A percentile compares a stretch with the other conserved stretches of the same genome.
phyloP scores from a whole-genome alignment of 2,888 invertebrate species.

The Lasioglossum pauxillum region DNA sequence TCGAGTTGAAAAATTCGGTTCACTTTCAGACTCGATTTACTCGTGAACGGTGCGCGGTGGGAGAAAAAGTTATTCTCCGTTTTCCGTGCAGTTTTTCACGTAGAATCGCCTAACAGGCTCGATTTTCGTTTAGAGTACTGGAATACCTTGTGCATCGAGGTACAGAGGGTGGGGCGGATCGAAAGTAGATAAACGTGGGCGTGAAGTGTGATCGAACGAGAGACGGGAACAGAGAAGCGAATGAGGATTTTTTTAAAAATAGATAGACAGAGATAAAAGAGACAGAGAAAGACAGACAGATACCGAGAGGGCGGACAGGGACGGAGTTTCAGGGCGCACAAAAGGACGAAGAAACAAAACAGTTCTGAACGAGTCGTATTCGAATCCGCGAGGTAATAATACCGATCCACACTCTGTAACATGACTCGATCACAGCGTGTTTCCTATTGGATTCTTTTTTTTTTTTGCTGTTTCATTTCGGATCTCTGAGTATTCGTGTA shows the following conservation, averaged over 20 bases:
- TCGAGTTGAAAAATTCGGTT: neutral
- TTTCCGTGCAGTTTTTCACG: neutral
- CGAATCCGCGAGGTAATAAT: constrained; percentile 4
- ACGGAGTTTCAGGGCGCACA: constrained; percentile 32
- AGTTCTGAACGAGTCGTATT: constrained; percentile 29
- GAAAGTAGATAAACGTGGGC: constrained; percentile 11
- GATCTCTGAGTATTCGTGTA: constrained; percentile 41
- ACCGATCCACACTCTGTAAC: constrained; percentile 36
- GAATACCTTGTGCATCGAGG: constrained; percentile 6
- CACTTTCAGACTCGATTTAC: neutral
- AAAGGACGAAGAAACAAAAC: constrained; percentile 47
- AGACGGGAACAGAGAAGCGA: neutral
- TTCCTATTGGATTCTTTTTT: neutral
- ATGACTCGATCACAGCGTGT: constrained; percentile 33
- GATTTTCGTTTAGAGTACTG: neutral
- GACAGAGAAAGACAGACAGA: neutral
- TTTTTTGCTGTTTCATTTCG: neutral
- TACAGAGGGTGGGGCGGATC: constrained; percentile 12
- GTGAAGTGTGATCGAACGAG: neutral
- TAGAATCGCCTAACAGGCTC: neutral
- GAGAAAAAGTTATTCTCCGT: neutral
- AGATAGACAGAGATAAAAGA: neutral
- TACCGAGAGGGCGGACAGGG: constrained; percentile 1
- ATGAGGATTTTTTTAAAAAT: neutral
- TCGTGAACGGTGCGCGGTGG: neutral